Percentiles rank a stretch among this genome's conserved stretches.
Conservation (phyloP, 1,140 invertebrate species). For the Plutomurus gul region DNA sequence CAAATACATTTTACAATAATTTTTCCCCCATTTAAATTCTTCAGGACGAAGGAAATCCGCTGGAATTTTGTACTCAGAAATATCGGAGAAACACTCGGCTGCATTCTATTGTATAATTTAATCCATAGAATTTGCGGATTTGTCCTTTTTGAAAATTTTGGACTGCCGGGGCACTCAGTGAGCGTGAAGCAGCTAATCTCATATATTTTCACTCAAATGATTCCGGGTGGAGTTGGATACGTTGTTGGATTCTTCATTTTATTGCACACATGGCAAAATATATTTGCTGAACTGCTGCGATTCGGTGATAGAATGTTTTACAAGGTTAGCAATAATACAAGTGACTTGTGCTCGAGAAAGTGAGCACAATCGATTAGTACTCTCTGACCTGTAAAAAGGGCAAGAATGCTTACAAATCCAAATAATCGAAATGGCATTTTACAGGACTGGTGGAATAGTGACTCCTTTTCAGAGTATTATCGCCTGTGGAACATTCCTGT, state of each 20-base stretch:
- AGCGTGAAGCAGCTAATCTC: slow-evolving; percentile 62
- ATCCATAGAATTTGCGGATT: slow-evolving; percentile 76
- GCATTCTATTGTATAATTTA: slow-evolving; percentile 78
- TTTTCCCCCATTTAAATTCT: slow-evolving; percentile 10
- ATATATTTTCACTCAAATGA: slow-evolving; percentile 71
- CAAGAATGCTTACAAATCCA: no score
- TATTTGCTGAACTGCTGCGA: slow-evolving; percentile 80
- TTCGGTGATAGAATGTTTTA: slow-evolving; percentile 87
- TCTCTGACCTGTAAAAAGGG: no score
- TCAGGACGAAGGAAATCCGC: slow-evolving; percentile 69
- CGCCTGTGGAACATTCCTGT: slow-evolving; percentile 92
- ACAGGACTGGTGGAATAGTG: slow-evolving; percentile 71
- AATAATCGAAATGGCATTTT: slow-evolving; percentile 9
- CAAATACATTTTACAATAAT: no score
- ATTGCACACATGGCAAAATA: slow-evolving; percentile 85
- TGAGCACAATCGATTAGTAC: no score
- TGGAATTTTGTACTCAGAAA: slow-evolving; percentile 75
- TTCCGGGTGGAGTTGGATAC: slow-evolving; percentile 74
- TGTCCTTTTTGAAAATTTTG: slow-evolving; percentile 73
- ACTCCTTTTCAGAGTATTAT: slow-evolving; percentile 79
- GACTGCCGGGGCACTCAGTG: slow-evolving; percentile 55
- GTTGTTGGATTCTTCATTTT: slow-evolving; percentile 81
- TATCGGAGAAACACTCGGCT: slow-evolving; percentile 73
- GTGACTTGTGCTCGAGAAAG: no score
- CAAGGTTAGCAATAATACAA: slow-evolving; percentile 65